phyloP scores from a whole-genome alignment of 2,888 invertebrate species.

The Lobophora halterata region DNA sequence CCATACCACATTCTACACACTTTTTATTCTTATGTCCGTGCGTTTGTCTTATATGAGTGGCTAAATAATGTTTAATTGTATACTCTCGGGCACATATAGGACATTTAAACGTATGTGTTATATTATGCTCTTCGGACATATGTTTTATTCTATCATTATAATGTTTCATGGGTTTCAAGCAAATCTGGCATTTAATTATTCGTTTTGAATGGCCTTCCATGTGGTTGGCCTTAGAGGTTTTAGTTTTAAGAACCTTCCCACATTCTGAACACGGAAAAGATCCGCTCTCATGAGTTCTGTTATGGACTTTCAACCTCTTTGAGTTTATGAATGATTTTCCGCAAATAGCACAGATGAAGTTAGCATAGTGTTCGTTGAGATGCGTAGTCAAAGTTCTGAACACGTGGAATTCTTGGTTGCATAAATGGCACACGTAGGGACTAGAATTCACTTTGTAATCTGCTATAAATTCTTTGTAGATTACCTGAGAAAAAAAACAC shows the following conservation, averaged over 20 bases:
- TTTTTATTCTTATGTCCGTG: constrained; percentile 69
- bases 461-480: constrained; percentile 66
- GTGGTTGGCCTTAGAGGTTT: constrained; percentile 59
- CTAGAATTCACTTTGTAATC: constrained; percentile 62
- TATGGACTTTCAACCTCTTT: constrained; percentile 72
- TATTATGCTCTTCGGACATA: constrained; percentile 64
- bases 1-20: constrained; percentile 48
- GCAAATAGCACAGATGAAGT: constrained; percentile 74
- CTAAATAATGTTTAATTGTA: constrained; percentile 67
- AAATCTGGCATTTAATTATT: constrained; percentile 62
- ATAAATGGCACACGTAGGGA: constrained; percentile 62
- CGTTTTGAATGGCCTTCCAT: constrained; percentile 66
- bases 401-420: constrained; percentile 58
- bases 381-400: constrained; percentile 67
- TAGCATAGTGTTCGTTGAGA: constrained; percentile 72
- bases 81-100: constrained; percentile 57
- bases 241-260: constrained; percentile 61
- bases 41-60: constrained; percentile 66
- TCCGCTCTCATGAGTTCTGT: constrained; percentile 70
- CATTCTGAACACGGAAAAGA: constrained; percentile 57
- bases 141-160: constrained; percentile 66
- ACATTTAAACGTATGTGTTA: constrained; percentile 65
- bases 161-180: constrained; percentile 66
- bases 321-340: constrained; percentile 74
- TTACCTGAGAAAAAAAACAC: too few relatives aligned